Evolutionary conservation across 2,888 invertebrate genomes (phyloP).

Genomic region (Embidobia sp.): DNA sequence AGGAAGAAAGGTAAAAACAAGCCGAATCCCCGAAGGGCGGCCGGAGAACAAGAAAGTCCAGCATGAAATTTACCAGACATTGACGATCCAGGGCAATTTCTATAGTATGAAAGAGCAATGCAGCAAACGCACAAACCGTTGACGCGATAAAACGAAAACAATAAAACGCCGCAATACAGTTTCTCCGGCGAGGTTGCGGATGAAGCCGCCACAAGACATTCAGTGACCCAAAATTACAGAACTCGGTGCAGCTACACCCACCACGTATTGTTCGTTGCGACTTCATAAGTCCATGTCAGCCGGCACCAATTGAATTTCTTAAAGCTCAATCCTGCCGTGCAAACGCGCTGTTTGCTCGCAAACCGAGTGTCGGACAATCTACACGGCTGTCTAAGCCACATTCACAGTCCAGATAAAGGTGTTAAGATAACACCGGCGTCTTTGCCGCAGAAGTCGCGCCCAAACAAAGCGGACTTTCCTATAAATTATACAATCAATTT

Average conservation of each 20-base stretch:
- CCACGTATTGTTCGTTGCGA: conserved; percentile 44
- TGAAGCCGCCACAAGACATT: conserved; percentile 60
- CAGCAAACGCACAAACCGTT: conserved; percentile 40
- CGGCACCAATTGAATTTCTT: conserved; percentile 49
- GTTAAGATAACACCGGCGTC: no score
- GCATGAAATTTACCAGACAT: conserved; percentile 47
- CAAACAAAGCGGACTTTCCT: no score
- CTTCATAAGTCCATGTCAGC: conserved; percentile 43
- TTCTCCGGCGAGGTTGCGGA: conserved; percentile 44
- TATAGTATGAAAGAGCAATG: conserved; percentile 49
- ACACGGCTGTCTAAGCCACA: no score
- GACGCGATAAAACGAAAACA: conserved; percentile 61
- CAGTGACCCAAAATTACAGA: conserved; percentile 63
- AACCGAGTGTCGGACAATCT: conserved; percentile 22
- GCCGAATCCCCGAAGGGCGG: conserved; percentile 30
- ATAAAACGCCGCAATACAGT: conserved; percentile 51
- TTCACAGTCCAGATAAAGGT: conserved; percentile 4
- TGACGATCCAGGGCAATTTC: conserved; percentile 51
- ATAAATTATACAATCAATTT: no score
- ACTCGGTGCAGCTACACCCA: conserved; percentile 42
- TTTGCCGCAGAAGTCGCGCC: no score
- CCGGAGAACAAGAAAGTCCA: conserved; percentile 30
- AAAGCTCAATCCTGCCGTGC: conserved; percentile 29
- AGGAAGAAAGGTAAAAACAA: conserved; percentile 46
- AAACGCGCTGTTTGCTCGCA: conserved; percentile 13